Evolutionary conservation across 2,797 vertebrate species (phyloP), one percentile per base, ranked within the genome.

Genomic region (Remorina albescens): DNA sequence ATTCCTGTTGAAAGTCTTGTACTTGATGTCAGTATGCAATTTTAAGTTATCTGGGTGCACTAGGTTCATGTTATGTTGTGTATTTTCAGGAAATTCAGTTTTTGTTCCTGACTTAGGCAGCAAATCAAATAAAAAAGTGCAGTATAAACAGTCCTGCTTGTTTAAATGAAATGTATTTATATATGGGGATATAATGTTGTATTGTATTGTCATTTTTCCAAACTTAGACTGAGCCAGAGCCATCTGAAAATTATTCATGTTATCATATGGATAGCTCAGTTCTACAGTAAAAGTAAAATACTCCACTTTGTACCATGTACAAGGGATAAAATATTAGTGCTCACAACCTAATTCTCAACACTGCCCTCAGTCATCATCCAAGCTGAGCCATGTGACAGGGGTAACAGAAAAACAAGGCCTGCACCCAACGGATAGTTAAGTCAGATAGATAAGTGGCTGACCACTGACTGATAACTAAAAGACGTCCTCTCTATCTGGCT

Each of bases 401-500:
- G 10, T 41, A 23, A 47, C 30, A 66, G 18, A 30, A 77, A 60
- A 71, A 64, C 2, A 8, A 54, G 32, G 63, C 37, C 63, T 70
- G 51, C 36, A 55, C 54, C 36, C 32, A 60, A 26, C 46, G 59
- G 37, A 32, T 77, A 55, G 55, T 50, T 28, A 57, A 65, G 65
- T 11, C 49, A 47, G 51, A 66, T 46, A 81, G 74, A 86, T 85
- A 82, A 81, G 65, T 36, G 47, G 42, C 57, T 62, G 56, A 64
- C 50, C 23, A 59, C 60, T 76, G 0, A 0, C 47, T 61, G 82
- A 84, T 82, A 88, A 87, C 63, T 8, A 30, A 23, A 8, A 74
- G 50, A 49, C 1, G 2, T 54, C 51, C 55, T 13, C 23, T 71
- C 28, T 71, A 37, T 80, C 72, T 70, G 51, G 49, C 51, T 30